Evolutionary conservation across 2,113 vertebrate species (phyloP).

Genomic region (Chloropsis cyanopogon): DNA sequence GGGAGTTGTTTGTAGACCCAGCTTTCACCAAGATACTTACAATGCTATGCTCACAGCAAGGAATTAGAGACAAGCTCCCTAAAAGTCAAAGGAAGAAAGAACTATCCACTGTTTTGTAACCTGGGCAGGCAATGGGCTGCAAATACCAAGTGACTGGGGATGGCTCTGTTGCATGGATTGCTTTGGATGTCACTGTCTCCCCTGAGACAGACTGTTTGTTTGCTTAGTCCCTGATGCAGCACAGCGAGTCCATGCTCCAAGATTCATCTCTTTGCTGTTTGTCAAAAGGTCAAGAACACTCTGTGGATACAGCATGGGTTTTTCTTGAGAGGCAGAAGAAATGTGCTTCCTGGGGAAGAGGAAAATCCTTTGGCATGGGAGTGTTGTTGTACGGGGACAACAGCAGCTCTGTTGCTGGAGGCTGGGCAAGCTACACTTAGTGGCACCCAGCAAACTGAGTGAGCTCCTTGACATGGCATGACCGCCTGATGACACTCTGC

Average conservation of each 20-base stretch:
- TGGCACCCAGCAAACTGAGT: background rate
- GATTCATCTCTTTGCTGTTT: background rate
- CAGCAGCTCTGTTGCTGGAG: background rate
- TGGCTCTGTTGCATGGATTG: background rate
- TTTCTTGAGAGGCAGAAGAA: background rate
- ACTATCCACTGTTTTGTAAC: background rate
- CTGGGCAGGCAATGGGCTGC: background rate
- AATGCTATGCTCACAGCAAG: background rate
- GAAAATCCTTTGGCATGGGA: background rate
- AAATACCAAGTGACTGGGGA: background rate
- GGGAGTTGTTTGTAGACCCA: background rate
- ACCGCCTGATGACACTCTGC: background rate
- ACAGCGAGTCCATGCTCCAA: background rate
- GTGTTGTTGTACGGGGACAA: no score
- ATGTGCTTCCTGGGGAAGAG: background rate
- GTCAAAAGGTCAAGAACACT: conserved; percentile 3
- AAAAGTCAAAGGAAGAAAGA: background rate
- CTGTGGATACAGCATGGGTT: background rate
- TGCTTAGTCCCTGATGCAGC: background rate
- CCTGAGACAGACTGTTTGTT: background rate
- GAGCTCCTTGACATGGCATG: background rate
- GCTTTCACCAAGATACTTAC: background rate
- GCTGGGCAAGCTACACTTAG: background rate
- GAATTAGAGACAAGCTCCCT: background rate
- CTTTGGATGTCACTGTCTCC: background rate